Conservation (phyloP, 2,888 invertebrate species). For the Unio pictorum region DNA sequence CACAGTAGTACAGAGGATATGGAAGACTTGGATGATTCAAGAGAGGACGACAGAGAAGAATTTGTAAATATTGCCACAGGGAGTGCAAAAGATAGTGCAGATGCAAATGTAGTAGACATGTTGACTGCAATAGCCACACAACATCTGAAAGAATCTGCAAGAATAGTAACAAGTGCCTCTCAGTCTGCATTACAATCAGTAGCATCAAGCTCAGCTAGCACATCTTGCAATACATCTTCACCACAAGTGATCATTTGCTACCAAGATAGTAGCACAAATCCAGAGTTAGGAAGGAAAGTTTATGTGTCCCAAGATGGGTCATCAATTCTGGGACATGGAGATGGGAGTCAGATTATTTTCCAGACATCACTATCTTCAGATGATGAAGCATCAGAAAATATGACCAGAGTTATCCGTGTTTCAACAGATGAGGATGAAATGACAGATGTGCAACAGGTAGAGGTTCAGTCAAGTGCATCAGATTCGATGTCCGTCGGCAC, state of each 20-base stretch:
- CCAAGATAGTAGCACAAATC: constrained; percentile 8
- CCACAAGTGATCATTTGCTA: constrained; percentile 18
- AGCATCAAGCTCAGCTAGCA: constrained; percentile 2
- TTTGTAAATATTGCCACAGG: constrained; percentile 4
- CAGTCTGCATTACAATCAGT: not conserved
- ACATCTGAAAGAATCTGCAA: constrained; percentile 30
- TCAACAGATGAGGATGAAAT: too few species aligned
- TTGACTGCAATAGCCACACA: constrained; percentile 57
- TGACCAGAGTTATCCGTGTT: too few species aligned
- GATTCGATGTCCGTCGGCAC: constrained; percentile 5
- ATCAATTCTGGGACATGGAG: too few species aligned
- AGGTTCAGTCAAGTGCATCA: not conserved
- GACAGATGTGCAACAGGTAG: not conserved
- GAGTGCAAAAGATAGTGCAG: constrained; percentile 18
- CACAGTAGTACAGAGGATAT: constrained; percentile 4
- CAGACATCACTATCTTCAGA: too few species aligned
- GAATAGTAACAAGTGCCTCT: not conserved
- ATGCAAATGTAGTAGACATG: constrained; percentile 58
- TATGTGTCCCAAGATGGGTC: too few species aligned
- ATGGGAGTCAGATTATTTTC: too few species aligned
- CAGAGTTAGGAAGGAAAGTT: too few species aligned
- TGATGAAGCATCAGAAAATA: too few species aligned
- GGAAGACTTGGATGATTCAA: constrained; percentile 4
- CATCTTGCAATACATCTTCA: not conserved
- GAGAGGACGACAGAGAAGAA: constrained; percentile 1